A percentile compares a stretch with the other conserved stretches of the same genome.
Evolutionary conservation across 2,113 vertebrate species (phyloP).

Genomic region (Microcebus murinus): DNA sequence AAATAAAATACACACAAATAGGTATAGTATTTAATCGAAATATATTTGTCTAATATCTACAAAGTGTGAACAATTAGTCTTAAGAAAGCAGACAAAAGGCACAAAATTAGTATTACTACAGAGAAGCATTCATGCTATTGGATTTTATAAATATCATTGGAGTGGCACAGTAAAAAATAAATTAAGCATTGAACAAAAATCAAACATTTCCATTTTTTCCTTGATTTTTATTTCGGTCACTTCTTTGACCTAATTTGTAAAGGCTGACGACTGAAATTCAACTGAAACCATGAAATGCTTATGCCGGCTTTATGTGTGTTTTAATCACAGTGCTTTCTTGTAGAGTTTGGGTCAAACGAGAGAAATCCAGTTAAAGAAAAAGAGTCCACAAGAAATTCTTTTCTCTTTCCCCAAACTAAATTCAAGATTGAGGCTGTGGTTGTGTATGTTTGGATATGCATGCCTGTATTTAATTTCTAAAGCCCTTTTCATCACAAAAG

Average conservation of each 20-base stretch:
- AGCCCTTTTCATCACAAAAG: conserved; percentile 47
- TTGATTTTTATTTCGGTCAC: conserved; percentile 47
- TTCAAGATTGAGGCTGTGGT: neutral
- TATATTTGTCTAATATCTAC: conserved; percentile 66
- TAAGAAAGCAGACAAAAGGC: conserved; percentile 84
- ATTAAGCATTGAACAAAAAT: conserved; percentile 63
- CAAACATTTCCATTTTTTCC: conserved; percentile 3
- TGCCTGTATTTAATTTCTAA: conserved; percentile 27
- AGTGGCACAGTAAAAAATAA: conserved; percentile 60
- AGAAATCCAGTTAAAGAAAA: neutral
- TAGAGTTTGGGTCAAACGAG: conserved; percentile 40
- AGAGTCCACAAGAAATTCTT: neutral
- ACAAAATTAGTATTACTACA: conserved; percentile 76
- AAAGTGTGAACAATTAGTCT: conserved; percentile 69
- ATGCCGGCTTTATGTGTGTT: neutral
- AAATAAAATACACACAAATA: conserved; percentile 52
- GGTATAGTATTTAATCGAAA: conserved; percentile 66
- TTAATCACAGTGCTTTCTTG: conserved; percentile 61
- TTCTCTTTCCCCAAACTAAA: conserved; percentile 41
- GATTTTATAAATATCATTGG: conserved; percentile 56
- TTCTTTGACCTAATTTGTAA: conserved; percentile 50
- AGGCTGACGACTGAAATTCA: neutral
- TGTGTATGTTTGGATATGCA: neutral
- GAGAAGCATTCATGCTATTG: conserved; percentile 75
- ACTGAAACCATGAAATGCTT: neutral